Evolutionary conservation across 2,888 invertebrate species (phyloP), one percentile per base, ranked within the genome.

Genomic region (Mechanitis messenoides): DNA sequence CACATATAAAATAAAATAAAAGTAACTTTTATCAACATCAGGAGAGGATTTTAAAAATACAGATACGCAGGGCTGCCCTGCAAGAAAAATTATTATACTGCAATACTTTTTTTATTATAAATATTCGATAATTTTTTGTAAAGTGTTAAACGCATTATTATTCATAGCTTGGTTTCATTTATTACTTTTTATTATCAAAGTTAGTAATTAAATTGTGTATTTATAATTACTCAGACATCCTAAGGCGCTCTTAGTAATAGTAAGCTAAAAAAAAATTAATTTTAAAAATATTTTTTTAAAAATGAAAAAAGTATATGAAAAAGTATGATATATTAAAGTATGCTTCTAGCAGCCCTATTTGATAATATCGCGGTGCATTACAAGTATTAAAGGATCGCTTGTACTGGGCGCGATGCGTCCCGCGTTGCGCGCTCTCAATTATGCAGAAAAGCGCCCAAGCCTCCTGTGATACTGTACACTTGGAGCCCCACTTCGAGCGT

Each of bases 311-410:
- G 3, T 35, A 35, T 35, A 35, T 35, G 1, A 35, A 35, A 5
- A 35, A 35, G 35, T 35, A 35, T 35, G 11, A 3, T 20, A 42
- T 6, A 42, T 11, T 45, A 45, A 45, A 9, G 7, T 12, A 3
- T 46, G 28, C n/a, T 28, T 35, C 33, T 7, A 33, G 3, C 62
- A 59, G 7, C 62, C 62, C 62, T 63, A 33, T 3, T 20, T 4
- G 33, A 56, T 55, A 59, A 59, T 63, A 60, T 53, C 56, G 54
- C 28, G 57, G 45, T 63, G 63, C 68, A 67, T 67, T 68, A 68
- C 60, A 61, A 60, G 63, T 60, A 67, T 68, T 65, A 68, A 65
- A 68, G 64, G 58, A 65, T 57, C 60, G 65, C 63, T 56, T 61
- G 60, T 33, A 60, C 42, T 35, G 35, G 47, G 59, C 56, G 59